Conservation (phyloP, 2,113 vertebrate genomes). For the Anhinga rufa region DNA sequence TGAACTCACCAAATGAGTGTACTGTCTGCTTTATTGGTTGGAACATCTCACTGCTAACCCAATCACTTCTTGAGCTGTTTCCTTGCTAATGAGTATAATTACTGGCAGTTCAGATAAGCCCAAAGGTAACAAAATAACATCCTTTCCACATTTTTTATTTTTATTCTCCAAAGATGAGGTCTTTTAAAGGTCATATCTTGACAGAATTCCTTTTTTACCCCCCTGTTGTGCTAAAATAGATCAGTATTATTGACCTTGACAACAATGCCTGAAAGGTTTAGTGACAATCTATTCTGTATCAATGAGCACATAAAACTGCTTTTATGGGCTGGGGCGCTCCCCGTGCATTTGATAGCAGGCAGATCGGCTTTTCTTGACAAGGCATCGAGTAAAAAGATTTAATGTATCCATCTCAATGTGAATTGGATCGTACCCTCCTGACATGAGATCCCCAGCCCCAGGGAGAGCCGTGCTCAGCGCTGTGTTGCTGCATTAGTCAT, state of each 20-base stretch:
- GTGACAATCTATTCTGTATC: constrained; percentile 61
- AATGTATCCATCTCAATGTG: constrained; percentile 64
- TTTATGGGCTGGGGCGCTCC: not conserved
- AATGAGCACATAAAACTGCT: constrained; percentile 39
- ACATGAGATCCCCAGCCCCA: constrained; percentile 75
- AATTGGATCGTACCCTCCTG: constrained; percentile 67
- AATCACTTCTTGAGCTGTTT: not conserved
- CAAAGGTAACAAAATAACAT: not conserved
- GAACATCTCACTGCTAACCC: not conserved
- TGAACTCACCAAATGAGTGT: not conserved
- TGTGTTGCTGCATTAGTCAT: constrained; percentile 71
- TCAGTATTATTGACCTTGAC: constrained; percentile 70
- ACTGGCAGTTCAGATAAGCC: not conserved
- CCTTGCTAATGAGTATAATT: not conserved
- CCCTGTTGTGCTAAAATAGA: constrained; percentile 49
- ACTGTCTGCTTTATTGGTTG: not conserved
- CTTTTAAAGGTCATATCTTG: constrained; percentile 69
- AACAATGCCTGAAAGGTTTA: constrained; percentile 50
- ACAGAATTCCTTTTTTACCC: constrained; percentile 24
- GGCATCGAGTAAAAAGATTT: constrained; percentile 63
- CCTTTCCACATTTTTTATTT: not conserved
- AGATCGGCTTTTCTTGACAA: constrained; percentile 58
- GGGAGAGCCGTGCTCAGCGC: constrained; percentile 63
- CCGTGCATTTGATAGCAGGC: constrained; percentile 2
- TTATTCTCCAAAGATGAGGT: constrained; percentile 28